A percentile compares a stretch with the other conserved stretches of the same genome.
phyloP scores from a whole-genome alignment of 2,113 vertebrate species.

The Turnix velox region DNA sequence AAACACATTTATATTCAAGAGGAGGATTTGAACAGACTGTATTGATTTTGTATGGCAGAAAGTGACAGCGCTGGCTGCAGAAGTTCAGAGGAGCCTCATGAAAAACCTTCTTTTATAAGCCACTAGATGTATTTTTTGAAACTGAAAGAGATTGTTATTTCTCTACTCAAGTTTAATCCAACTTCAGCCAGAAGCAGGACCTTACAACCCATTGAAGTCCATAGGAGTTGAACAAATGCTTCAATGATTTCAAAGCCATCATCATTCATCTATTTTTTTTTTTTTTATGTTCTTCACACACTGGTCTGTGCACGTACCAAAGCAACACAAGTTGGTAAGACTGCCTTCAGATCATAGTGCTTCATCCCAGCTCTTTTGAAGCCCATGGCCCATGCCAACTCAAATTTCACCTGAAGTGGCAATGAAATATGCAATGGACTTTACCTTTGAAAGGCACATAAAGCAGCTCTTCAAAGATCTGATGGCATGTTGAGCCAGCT shows the following conservation, averaged over 20 bases:
- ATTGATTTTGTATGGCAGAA: neutral
- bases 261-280: neutral
- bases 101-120: neutral
- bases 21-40: neutral
- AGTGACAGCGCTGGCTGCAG: neutral
- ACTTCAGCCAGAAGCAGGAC: neutral
- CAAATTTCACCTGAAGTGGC: neutral
- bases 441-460: neutral
- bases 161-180: neutral
- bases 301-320: neutral
- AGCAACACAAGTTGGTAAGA: neutral
- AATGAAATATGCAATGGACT: fast-evolving
- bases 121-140: neutral
- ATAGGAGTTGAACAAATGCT: neutral
- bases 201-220: neutral
- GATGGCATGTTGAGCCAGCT: neutral
- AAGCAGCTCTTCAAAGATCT: neutral
- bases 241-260: neutral
- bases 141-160: neutral
- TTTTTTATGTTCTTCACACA: neutral
- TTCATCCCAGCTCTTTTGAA: neutral
- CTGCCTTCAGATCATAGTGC: neutral
- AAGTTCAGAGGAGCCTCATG: neutral
- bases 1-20: neutral
- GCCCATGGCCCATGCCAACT: neutral